Evolutionary conservation across 2,888 invertebrate genomes (phyloP), one percentile per base, ranked within the genome.

Genomic region (Biston stratarius): DNA sequence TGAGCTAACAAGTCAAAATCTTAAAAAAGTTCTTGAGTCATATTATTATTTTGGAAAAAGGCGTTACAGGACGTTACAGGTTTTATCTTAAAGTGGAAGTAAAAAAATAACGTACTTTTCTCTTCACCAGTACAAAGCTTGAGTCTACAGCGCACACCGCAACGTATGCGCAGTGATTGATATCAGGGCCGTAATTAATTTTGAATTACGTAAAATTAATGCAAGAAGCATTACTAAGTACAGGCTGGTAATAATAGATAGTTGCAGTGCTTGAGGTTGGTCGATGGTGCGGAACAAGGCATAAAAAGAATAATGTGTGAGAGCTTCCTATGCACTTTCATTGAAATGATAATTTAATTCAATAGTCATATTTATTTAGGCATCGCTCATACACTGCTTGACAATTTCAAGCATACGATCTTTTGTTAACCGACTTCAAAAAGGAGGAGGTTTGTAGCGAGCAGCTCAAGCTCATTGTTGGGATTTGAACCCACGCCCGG

Each of bases 141-240:
- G 62, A 61, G 15, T 42, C 10, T 12, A 15, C 55, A 53, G n/a
- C 57, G 52, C 67, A 61, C 58, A 70, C 67, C 75, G 74, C 53
- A 73, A 49, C 40, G 40, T 12, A 78, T 77, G 78, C 72, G 76
- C 81, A 77, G 61, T 74, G 68, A 80, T 76, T 57, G 64, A 64
- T 72, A 78, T 77, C 73, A 72, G 49, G 52, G 70, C 69, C 64
- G 73, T 81, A 80, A 78, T 78, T 82, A 82, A 77, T 78, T 74
- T 77, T 73, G 74, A 81, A 79, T 84, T 81, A 77, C 78, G 74
- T 79, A 81, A 79, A 81, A 77, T 38, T 38, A 45, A 82, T 81
- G 79, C 74, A 73, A 77, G 59, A 74, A 66, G 65, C 52, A 58
- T 47, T 36, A 61, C 51, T 34, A 36, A 45, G 45, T 38, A 48